A percentile compares a stretch with the other conserved stretches of the same genome.
Conservation (phyloP, 2,113 vertebrate genomes). For the Larimichthys polyactis region DNA sequence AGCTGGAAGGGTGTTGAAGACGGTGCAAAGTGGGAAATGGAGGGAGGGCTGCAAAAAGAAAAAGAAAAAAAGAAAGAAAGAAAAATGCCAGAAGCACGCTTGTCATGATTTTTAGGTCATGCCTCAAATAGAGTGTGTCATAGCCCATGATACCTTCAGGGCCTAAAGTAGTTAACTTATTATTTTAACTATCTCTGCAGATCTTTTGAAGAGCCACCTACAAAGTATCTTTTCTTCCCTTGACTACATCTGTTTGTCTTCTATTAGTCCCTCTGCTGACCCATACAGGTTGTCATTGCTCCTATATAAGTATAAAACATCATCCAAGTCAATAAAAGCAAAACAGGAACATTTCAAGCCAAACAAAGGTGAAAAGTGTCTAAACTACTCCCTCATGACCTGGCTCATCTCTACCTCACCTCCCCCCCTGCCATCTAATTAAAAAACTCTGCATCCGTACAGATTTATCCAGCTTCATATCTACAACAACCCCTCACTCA, state of each 20-base stretch:
- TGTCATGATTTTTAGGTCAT: conserved; percentile 69
- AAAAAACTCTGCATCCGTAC: conserved; percentile 59
- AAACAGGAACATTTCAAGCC: neutral
- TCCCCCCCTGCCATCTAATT: conserved; percentile 57
- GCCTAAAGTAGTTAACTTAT: conserved; percentile 36
- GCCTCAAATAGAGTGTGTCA: conserved; percentile 56
- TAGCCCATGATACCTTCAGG: conserved; percentile 15
- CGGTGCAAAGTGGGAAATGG: conserved; percentile 1
- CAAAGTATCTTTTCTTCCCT: conserved; percentile 10
- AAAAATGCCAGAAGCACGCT: conserved; percentile 28
- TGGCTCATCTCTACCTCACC: conserved; percentile 1
- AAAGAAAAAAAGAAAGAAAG: neutral
- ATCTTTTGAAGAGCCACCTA: neutral
- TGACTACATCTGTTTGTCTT: neutral
- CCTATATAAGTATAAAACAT: neutral
- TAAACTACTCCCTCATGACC: conserved; percentile 34
- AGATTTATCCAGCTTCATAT: conserved; percentile 30
- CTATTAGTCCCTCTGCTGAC: conserved; percentile 14
- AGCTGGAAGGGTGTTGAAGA: conserved; percentile 39
- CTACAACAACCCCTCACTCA: conserved; percentile 46
- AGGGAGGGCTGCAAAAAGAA: conserved; percentile 16
- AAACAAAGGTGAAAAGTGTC: conserved; percentile 5
- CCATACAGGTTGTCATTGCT: conserved; percentile 2
- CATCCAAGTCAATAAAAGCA: neutral
- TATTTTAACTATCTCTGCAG: conserved; percentile 19